Evolutionary conservation across 2,113 vertebrate genomes (phyloP).

Genomic region (Atlantisia rogersi): DNA sequence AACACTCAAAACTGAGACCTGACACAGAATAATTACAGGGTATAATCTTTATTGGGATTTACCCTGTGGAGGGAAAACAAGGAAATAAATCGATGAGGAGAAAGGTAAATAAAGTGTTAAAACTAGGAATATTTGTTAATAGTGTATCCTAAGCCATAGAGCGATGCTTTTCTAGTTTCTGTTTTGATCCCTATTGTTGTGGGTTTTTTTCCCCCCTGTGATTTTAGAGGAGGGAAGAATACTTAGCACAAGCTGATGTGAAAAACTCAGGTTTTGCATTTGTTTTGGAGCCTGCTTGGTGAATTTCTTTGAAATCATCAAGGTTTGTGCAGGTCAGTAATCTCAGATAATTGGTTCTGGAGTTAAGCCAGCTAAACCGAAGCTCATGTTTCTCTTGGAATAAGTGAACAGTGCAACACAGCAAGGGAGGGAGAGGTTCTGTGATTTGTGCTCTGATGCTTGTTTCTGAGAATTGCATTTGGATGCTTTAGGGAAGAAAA

Average conservation of each 20-base stretch:
- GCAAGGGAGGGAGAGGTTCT: neutral
- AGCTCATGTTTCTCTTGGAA: neutral
- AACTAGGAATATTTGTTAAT: neutral
- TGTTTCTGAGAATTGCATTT: neutral
- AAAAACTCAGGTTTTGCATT: neutral
- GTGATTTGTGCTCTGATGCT: neutral
- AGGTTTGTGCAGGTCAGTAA: constrained; percentile 40
- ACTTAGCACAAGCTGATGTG: neutral
- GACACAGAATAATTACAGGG: neutral
- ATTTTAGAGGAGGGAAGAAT: neutral
- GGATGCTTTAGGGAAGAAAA: neutral
- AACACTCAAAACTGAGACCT: neutral
- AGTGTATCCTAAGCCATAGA: neutral
- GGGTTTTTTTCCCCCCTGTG: neutral
- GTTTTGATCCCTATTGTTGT: neutral
- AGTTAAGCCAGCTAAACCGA: constrained; percentile 14
- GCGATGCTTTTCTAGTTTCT: neutral
- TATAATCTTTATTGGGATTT: neutral
- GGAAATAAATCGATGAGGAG: neutral
- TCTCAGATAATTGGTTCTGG: constrained; percentile 50
- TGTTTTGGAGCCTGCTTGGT: neutral
- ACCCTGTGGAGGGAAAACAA: neutral
- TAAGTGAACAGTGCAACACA: neutral
- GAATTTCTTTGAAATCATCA: constrained; percentile 25
- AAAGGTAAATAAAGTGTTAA: neutral